These are phyloP conservation scores for Campoplex capitator DNA, from an alignment of 2,888 invertebrate species.

Conservation along the genomic window DNA sequence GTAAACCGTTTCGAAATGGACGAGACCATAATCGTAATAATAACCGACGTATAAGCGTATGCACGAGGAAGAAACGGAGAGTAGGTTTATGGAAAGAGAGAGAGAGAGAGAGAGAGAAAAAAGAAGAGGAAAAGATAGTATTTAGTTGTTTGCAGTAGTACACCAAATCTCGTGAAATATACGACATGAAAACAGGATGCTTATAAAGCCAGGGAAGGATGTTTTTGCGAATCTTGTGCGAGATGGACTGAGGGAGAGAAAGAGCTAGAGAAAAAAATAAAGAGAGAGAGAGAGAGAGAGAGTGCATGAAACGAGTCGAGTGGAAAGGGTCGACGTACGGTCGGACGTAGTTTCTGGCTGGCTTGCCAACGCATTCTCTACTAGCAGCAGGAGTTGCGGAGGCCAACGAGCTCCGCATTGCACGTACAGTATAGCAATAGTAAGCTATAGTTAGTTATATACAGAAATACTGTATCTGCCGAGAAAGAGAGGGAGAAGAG, in stretches of 20 bases:
- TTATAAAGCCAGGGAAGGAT: constrained; percentile 63
- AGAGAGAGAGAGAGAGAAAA: background rate
- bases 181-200: constrained; percentile 67
- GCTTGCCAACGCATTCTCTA: constrained; percentile 66
- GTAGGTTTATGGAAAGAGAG: background rate
- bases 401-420: constrained; percentile 58
- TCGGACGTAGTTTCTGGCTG: constrained; percentile 64
- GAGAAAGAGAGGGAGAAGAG: constrained; percentile 11
- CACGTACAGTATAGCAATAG: constrained; percentile 37
- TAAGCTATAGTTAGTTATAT: background rate
- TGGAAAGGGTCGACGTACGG: constrained; percentile 68
- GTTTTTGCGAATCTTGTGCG: constrained; percentile 64
- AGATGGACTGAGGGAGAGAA: constrained; percentile 43
- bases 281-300: constrained; percentile 41
- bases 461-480: background rate
- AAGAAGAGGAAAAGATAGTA: constrained; percentile 21
- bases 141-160: constrained; percentile 53
- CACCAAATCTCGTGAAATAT: constrained; percentile 43
- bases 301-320: constrained; percentile 59
- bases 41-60: constrained; percentile 4
- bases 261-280: constrained; percentile 49
- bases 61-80: background rate
- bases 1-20: background rate
- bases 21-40: constrained; percentile 20
- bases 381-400: constrained; percentile 54